These are phyloP conservation scores for Aythya baeri DNA, from an alignment of 2,113 vertebrate species.

Conservation along the genomic window DNA sequence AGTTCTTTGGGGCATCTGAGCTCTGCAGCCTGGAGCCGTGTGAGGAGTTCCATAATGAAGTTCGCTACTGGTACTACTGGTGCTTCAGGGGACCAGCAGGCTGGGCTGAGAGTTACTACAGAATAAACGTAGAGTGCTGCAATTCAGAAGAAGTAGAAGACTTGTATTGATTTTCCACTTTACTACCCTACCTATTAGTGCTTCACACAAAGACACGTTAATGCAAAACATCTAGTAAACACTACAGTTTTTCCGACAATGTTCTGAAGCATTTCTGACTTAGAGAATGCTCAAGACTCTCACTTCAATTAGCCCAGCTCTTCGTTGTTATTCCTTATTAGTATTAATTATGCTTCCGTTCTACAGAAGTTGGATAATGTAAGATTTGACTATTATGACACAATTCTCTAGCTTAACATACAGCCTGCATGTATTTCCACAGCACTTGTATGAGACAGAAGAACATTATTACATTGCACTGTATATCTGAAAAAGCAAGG, in stretches of 20 bases:
- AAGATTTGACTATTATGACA: background rate
- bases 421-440: background rate
- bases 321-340: background rate
- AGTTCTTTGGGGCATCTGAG: background rate
- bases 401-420: background rate
- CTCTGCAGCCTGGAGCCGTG: background rate
- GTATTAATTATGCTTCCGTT: background rate
- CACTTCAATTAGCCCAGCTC: background rate
- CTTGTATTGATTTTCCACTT: background rate
- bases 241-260: background rate
- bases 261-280: background rate
- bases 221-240: background rate
- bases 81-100: accelerated
- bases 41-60: accelerated
- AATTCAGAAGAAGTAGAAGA: background rate
- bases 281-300: background rate
- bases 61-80: background rate
- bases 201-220: background rate
- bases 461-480: background rate
- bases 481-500: background rate
- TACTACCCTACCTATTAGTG: background rate
- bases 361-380: background rate
- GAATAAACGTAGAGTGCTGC: too few relatives aligned
- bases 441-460: background rate
- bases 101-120: background rate